phyloP scores from a whole-genome alignment of 2,113 vertebrate species.

The Clarias gariepinus region DNA sequence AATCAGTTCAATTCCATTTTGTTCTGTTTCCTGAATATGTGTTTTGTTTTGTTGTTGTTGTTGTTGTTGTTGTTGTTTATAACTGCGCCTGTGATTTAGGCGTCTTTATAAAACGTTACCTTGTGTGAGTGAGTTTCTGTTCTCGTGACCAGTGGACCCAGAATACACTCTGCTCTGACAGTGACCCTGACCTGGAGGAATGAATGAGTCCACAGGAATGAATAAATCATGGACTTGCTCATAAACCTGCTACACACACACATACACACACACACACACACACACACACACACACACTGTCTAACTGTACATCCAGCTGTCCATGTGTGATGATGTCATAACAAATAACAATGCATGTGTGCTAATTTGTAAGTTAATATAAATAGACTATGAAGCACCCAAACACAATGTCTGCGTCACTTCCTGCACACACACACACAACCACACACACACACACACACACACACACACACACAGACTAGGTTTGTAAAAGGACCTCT shows the following conservation, averaged over 20 bases:
- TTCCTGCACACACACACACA: not conserved
- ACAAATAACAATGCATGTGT: not conserved
- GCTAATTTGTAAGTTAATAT: not conserved
- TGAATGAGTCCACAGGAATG: not conserved
- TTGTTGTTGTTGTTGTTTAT: not conserved
- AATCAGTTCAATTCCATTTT: not conserved
- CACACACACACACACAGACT: not conserved
- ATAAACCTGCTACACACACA: not conserved
- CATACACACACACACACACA: too few relatives aligned
- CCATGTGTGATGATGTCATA: not conserved
- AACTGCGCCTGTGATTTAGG: not conserved
- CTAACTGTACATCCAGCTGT: not conserved
- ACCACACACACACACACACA: not conserved
- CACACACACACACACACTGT: too few relatives aligned
- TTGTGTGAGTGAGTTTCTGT: not conserved
- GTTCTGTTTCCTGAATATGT: not conserved
- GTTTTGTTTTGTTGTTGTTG: not conserved
- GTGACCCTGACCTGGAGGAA: not conserved
- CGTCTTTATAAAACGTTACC: not conserved
- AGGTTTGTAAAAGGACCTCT: not conserved
- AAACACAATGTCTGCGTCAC: not conserved
- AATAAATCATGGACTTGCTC: not conserved
- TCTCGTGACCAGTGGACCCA: not conserved
- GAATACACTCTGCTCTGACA: not conserved
- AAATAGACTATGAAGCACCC: too few relatives aligned